Base-by-base conservation (phyloP, 2,888 invertebrate species). In the Drosophila formosana region DNA sequence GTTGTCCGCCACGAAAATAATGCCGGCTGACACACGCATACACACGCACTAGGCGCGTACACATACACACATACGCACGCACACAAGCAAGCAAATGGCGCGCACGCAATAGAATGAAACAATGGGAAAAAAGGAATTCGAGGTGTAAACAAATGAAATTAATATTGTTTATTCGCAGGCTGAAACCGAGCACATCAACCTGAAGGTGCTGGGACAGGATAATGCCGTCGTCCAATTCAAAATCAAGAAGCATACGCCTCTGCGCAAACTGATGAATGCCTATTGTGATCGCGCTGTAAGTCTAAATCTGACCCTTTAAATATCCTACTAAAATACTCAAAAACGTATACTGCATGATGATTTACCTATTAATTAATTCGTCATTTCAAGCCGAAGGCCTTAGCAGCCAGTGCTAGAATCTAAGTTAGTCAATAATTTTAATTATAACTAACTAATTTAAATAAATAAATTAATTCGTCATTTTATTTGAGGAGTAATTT, bases 161-260 rank as follows among this genome's bases (percentile, higher is more conserved):
- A 47, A 37, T 13, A 4, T 39, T n/a, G 5, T 5, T n/a, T 34
- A 3, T 28, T 23, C 23, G 23, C 46, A 65, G 65, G 58, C 65
- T 65, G 96, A 96, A 94, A 95, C 96, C 69, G 97, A 97, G 93
- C 97, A 97, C 93, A 97, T 98, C 93, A 98, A 98, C 92, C 94
- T 98, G 85, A 98, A 98, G 94, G 98, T 98, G 57, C 94, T 98
- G 91, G 98, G 98, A 41, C 98, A 98, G 92, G 98, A 98, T 93
- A 98, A 97, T 92, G 97, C 97, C 64, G 97, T 98, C 74, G 98
- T 98, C 61, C 98, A 98, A 91, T 98, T 98, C 92, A 98, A 98
- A 95, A 98, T 98, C 82, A 98, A 98, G 93, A 98, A 97, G 94
- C 98, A 98, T 93, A 98, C 98, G 82, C 97, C 98, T 25, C 93